Percentiles rank a stretch among this genome's conserved stretches.
Evolutionary conservation across 2,113 vertebrate species (phyloP).

Genomic region (Corythoichthys haematopterus): DNA sequence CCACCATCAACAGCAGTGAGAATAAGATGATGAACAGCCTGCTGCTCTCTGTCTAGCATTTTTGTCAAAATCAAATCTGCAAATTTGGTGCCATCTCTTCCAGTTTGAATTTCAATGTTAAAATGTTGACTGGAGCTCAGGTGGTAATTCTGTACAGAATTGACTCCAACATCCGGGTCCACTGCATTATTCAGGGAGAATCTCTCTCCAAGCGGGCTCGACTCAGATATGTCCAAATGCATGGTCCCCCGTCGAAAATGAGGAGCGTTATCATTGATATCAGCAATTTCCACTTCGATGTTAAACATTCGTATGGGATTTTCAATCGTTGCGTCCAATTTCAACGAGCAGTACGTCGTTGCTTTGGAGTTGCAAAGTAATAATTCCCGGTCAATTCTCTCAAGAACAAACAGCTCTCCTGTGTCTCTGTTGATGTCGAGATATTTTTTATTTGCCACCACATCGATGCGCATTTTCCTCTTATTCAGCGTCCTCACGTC

Average conservation of each 20-base stretch:
- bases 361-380: constrained; percentile 19
- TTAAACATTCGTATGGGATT: constrained; percentile 73
- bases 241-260: constrained; percentile 70
- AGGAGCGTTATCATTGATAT: constrained; percentile 67
- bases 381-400: constrained; percentile 66
- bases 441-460: constrained; percentile 61
- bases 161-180: constrained; percentile 60
- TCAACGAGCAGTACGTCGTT: constrained; percentile 39
- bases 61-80: constrained; percentile 57
- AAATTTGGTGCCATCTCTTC: constrained; percentile 63
- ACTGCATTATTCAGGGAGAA: constrained; percentile 65
- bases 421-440: constrained; percentile 72
- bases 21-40: constrained; percentile 58
- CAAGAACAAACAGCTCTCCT: constrained; percentile 55
- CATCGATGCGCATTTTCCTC: constrained; percentile 66
- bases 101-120: constrained; percentile 56
- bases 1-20: constrained; percentile 70
- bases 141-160: constrained; percentile 61
- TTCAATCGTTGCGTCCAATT: constrained; percentile 73
- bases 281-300: constrained; percentile 61
- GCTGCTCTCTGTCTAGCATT: constrained; percentile 55
- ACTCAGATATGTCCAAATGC: constrained; percentile 65
- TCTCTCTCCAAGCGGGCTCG: constrained; percentile 48
- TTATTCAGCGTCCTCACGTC: constrained; percentile 52
- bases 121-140: constrained; percentile 60